Percentiles rank a stretch among this genome's conserved stretches.
Evolutionary conservation across 2,113 vertebrate genomes (phyloP).

Genomic region (Arvicanthis niloticus): DNA sequence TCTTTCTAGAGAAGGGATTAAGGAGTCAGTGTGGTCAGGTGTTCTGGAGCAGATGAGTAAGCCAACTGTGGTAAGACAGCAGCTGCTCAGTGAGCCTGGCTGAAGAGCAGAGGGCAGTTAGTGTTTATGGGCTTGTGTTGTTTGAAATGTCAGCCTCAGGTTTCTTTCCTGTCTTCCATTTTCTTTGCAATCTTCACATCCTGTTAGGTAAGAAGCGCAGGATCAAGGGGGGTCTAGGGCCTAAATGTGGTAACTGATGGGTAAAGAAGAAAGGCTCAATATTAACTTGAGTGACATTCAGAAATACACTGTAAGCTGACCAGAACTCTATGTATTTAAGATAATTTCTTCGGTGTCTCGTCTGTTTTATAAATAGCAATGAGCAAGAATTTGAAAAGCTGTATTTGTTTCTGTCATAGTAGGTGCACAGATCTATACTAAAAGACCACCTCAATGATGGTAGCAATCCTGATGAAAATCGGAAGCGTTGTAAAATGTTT

Average conservation of each 20-base stretch:
- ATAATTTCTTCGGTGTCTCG: background rate
- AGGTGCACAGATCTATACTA: background rate
- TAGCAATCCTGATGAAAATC: background rate
- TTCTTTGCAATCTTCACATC: background rate
- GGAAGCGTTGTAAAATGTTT: constrained; percentile 2
- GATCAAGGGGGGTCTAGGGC: background rate
- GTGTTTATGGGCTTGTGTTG: background rate
- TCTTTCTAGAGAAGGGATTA: background rate
- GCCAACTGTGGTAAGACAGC: background rate
- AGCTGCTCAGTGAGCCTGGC: background rate
- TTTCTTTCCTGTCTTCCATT: background rate
- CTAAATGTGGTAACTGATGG: background rate
- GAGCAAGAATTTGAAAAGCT: constrained; percentile 62
- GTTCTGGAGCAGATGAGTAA: background rate
- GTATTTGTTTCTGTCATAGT: constrained; percentile 30
- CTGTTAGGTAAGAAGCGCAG: background rate
- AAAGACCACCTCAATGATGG: constrained; percentile 28
- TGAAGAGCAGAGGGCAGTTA: no score
- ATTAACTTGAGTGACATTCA: background rate
- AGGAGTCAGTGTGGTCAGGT: background rate
- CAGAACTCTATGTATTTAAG: constrained; percentile 35
- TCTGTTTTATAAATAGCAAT: constrained; percentile 67
- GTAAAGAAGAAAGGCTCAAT: background rate
- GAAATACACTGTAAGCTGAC: background rate
- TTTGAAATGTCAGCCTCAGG: background rate